Conservation (phyloP, 2,888 invertebrate species). For the Hermaeophaga mercurialis region DNA sequence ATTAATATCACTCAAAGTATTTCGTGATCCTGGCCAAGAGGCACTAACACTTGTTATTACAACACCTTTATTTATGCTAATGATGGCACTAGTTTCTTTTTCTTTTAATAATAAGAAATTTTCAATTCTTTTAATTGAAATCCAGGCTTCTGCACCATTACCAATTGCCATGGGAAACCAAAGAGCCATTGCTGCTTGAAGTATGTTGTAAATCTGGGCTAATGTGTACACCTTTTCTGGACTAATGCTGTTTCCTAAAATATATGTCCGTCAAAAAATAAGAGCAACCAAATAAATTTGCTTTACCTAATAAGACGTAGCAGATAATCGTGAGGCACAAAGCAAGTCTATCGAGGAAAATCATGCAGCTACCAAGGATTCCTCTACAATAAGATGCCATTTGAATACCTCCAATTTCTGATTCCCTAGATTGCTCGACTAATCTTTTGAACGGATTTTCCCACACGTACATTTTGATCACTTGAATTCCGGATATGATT, state of each 20-base stretch:
- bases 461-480: constrained; percentile 82
- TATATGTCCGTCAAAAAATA: constrained; percentile 8
- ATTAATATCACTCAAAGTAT: constrained; percentile 53
- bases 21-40: constrained; percentile 44
- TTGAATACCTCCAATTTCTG: constrained; percentile 66
- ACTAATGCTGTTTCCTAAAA: constrained; percentile 51
- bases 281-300: neutral
- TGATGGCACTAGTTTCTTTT: constrained; percentile 51
- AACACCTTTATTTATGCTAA: constrained; percentile 35
- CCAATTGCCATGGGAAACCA: constrained; percentile 65
- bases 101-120: constrained; percentile 64
- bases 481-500: constrained; percentile 72
- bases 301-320: constrained; percentile 71
- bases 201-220: constrained; percentile 60
- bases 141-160: constrained; percentile 64
- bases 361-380: constrained; percentile 67
- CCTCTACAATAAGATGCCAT: constrained; percentile 69
- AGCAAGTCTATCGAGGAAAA: constrained; percentile 84
- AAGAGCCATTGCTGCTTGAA: constrained; percentile 64
- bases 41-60: constrained; percentile 45
- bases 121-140: constrained; percentile 63
- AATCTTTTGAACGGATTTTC: constrained; percentile 73
- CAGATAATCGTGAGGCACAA: constrained; percentile 79
- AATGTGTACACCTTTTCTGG: constrained; percentile 57
- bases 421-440: constrained; percentile 62